phyloP scores from a whole-genome alignment of 1,140 invertebrate genomes.

The Himalopsyche phryganea region DNA sequence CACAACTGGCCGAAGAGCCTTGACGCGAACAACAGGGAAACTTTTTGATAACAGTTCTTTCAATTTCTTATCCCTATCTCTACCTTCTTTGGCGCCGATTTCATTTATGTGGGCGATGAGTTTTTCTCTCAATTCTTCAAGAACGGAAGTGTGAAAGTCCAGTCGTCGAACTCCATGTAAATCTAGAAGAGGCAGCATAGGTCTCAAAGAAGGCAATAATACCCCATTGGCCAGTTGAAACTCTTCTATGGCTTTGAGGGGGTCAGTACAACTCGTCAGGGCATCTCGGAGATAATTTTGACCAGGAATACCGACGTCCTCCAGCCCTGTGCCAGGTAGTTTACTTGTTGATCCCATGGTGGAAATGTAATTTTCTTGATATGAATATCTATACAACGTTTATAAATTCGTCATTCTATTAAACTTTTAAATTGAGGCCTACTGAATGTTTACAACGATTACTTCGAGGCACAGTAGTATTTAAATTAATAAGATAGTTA shows the following conservation, averaged over 20 bases:
- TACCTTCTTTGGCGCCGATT: constrained; percentile 71
- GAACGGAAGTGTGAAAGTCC: constrained; percentile 92
- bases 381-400: too few species aligned
- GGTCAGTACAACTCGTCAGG: constrained; percentile 92
- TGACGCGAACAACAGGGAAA: constrained; percentile 89
- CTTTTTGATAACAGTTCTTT: constrained; percentile 90
- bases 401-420: too few species aligned
- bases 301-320: constrained; percentile 90
- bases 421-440: too few species aligned
- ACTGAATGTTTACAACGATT: too few species aligned
- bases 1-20: constrained; percentile 90
- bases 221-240: constrained; percentile 97
- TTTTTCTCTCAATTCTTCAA: constrained; percentile 91
- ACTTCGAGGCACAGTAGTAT: too few species aligned
- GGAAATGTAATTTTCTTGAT: too few species aligned
- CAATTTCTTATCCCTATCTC: constrained; percentile 80
- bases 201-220: constrained; percentile 83
- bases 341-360: constrained; percentile 47
- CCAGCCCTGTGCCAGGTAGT: constrained; percentile 60
- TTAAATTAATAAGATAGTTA: too few species aligned
- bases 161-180: constrained; percentile 86
- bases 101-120: constrained; percentile 85
- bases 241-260: constrained; percentile 93
- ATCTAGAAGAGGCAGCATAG: constrained; percentile 92
- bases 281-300: constrained; percentile 85